A percentile compares a stretch with the other conserved stretches of the same genome.
Conservation (phyloP, 2,888 invertebrate species). For the Strigamia crassipes region DNA sequence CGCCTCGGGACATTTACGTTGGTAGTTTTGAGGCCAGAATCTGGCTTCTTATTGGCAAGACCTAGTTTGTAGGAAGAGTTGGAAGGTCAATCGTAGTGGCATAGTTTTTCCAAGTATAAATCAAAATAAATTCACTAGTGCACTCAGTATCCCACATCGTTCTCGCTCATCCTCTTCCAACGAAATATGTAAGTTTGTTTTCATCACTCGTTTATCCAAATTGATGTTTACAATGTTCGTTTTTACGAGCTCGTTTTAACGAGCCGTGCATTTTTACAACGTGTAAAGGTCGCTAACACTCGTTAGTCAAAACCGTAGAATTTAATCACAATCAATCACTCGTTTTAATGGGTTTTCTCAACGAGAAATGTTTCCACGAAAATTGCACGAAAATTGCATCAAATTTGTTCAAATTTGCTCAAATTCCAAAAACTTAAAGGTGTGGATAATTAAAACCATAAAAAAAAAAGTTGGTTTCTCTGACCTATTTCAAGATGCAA, state of each 20-base stretch:
- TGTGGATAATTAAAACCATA: not conserved
- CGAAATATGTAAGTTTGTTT: not conserved
- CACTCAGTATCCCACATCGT: not conserved
- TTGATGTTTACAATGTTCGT: not conserved
- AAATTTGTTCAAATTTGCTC: not conserved
- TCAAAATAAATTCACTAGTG: slow-evolving; percentile 1
- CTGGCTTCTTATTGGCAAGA: slow-evolving; percentile 28
- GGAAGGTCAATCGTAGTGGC: slow-evolving; percentile 22
- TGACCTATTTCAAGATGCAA: not conserved
- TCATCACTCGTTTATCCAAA: not conserved
- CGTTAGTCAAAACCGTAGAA: not conserved
- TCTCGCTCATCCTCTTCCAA: not conserved
- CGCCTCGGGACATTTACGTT: not conserved
- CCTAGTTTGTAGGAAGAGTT: slow-evolving; percentile 26
- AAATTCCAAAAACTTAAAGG: not conserved
- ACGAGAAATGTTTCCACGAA: too few relatives aligned
- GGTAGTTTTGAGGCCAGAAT: not conserved
- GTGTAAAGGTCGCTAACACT: not conserved
- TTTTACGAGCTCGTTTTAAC: not conserved
- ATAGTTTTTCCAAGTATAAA: slow-evolving; percentile 33
- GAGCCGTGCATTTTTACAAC: not conserved
- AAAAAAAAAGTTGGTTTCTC: not conserved
- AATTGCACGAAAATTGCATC: too few relatives aligned
- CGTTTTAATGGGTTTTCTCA: too few relatives aligned
- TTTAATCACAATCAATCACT: too few relatives aligned